These are phyloP conservation scores for pig (Sus scrofa) DNA, from an alignment of 2,113 vertebrate genomes.

Conservation along the genomic window T2T-Sscrofa CM000821.6:28191001-28191500, in stretches of 20 bases:
- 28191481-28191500: neutral
- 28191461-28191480: neutral
- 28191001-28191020: conserved; percentile 7
- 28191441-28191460: neutral
- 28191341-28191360: no score
- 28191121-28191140: neutral
- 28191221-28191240: no score
- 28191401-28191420: no score
- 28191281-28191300: no score
- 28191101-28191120: conserved; percentile 25
- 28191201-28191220: no score
- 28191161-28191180: neutral
- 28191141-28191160: neutral
- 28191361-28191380: no score
- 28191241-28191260: no score
- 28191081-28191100: neutral
- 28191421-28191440: neutral
- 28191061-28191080: neutral
- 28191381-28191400: no score
- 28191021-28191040: neutral
- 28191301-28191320: no score
- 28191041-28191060: conserved; percentile 12
- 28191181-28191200: no score
- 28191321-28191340: no score
- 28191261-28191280: no score